Percentiles rank a stretch among this genome's conserved stretches.
phyloP scores from a whole-genome alignment of 2,888 invertebrate genomes.

The Biston stratarius region DNA sequence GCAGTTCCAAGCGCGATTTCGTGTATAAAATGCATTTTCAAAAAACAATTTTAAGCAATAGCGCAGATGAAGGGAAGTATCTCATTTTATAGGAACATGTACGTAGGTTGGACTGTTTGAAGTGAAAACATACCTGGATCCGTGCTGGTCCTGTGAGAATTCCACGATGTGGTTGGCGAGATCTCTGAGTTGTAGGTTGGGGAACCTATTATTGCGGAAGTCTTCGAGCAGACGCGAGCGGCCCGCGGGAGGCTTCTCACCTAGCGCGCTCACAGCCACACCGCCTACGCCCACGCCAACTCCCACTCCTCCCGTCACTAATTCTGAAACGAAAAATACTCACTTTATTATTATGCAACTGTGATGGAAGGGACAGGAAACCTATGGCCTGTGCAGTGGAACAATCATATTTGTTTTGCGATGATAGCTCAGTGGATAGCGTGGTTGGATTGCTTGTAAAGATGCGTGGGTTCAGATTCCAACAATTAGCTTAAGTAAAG shows the following conservation, averaged over 20 bases:
- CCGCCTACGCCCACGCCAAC: constrained; percentile 66
- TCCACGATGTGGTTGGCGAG: constrained; percentile 99
- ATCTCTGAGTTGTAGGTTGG: constrained; percentile 96
- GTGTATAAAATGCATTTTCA: too few relatives aligned
- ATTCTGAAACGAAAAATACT: constrained; percentile 59
- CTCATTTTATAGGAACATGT: neutral
- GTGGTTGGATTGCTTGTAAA: too few relatives aligned
- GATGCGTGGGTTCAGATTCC: too few relatives aligned
- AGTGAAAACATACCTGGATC: constrained; percentile 88
- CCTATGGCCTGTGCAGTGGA: too few relatives aligned
- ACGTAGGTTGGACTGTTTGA: neutral
- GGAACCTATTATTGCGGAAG: constrained; percentile 96
- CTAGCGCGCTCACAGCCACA: constrained; percentile 69
- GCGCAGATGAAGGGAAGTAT: neutral
- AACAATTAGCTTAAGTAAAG: too few relatives aligned
- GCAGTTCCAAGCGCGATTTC: too few relatives aligned
- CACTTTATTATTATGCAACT: neutral
- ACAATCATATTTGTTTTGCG: neutral
- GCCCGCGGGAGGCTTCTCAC: constrained; percentile 87
- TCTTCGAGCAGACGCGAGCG: constrained; percentile 97
- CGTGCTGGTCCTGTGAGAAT: constrained; percentile 99
- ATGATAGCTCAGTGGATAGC: neutral
- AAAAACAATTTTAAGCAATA: too few relatives aligned
- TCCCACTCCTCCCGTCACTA: constrained; percentile 74
- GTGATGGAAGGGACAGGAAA: too few relatives aligned